Evolutionary conservation across 2,797 vertebrate species (phyloP).

Genomic region (Limosa lapponica): DNA sequence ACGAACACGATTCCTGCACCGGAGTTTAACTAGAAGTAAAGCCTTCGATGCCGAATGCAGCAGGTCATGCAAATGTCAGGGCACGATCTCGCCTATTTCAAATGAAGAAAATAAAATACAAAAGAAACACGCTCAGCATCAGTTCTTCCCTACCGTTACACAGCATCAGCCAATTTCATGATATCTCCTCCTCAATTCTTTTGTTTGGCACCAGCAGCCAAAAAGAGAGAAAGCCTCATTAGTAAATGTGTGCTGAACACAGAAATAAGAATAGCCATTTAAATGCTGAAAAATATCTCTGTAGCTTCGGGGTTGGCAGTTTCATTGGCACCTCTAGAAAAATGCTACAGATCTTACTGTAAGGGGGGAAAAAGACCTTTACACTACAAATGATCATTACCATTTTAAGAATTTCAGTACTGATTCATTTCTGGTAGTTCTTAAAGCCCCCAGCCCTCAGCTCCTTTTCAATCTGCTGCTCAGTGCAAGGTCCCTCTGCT

Average conservation of each 20-base stretch:
- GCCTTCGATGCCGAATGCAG: not conserved
- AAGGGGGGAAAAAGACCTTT: not conserved
- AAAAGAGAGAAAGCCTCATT: slow-evolving; percentile 42
- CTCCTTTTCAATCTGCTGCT: slow-evolving; percentile 69
- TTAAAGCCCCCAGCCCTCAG: not conserved
- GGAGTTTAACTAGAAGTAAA: not conserved
- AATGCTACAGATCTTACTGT: not conserved
- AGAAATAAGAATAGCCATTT: slow-evolving; percentile 38
- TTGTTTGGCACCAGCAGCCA: slow-evolving; percentile 27
- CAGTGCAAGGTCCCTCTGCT: slow-evolving; percentile 61
- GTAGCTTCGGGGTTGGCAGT: not conserved
- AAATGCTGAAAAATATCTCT: not conserved
- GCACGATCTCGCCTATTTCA: not conserved
- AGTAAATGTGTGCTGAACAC: slow-evolving; percentile 13
- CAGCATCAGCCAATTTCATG: not conserved
- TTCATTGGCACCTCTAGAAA: not conserved
- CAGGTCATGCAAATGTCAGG: not conserved
- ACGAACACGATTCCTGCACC: not conserved
- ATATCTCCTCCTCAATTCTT: not conserved
- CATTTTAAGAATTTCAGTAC: slow-evolving; percentile 39
- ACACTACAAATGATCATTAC: not conserved
- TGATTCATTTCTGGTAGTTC: slow-evolving; percentile 31
- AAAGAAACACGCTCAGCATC: not conserved
- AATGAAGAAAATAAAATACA: not conserved
- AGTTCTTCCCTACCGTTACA: not conserved